phyloP scores from a whole-genome alignment of 2,888 invertebrate species.

The Nymphalis c-album region DNA sequence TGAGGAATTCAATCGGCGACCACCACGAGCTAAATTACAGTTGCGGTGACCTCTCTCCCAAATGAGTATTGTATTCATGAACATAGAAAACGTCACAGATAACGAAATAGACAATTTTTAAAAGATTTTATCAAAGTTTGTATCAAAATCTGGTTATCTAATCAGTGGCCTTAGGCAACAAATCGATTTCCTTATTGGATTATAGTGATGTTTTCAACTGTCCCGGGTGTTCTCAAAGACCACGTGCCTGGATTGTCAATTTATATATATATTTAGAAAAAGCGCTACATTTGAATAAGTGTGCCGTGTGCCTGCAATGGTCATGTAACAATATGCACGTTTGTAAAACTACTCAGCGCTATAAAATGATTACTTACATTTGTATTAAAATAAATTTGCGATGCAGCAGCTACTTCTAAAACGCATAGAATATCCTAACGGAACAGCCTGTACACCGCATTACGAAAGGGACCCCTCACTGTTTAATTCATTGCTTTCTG shows the following conservation, averaged over 20 bases:
- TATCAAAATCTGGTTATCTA: background rate
- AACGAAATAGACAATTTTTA: background rate
- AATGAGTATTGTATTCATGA: background rate
- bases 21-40: background rate
- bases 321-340: no score
- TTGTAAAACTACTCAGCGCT: no score
- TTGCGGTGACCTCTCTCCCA: background rate
- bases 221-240: background rate
- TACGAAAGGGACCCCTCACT: constrained; percentile 35
- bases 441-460: background rate
- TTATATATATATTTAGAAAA: no score
- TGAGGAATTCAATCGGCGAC: background rate
- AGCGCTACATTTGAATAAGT: no score
- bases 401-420: background rate
- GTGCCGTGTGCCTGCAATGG: no score
- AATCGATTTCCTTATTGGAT: constrained; percentile 8
- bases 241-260: no score
- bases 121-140: background rate
- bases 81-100: constrained; percentile 5
- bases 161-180: background rate
- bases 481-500: constrained; percentile 39
- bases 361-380: no score
- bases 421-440: no score
- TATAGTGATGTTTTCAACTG: background rate
- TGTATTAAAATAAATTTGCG: no score